These are phyloP conservation scores for Halcyon leucocephala DNA, from an alignment of 2,797 vertebrate species.

Conservation along the genomic window DNA sequence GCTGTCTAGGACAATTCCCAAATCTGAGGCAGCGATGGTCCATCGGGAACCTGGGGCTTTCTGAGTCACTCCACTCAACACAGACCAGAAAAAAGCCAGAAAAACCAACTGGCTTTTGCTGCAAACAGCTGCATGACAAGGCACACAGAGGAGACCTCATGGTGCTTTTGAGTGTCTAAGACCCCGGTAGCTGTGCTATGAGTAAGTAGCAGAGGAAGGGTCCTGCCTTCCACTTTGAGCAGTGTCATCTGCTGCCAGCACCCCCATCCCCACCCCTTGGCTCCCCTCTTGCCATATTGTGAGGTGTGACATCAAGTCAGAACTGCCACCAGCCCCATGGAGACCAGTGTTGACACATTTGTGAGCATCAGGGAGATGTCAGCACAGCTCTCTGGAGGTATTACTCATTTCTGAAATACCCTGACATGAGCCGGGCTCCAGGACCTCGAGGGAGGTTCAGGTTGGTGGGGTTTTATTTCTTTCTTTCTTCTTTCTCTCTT, in stretches of 20 bases:
- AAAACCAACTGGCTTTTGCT: background rate
- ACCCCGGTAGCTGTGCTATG: rapidly evolving
- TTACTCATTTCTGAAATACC: background rate
- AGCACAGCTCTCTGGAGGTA: background rate
- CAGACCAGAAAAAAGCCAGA: background rate
- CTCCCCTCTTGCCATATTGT: background rate
- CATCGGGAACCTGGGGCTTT: background rate
- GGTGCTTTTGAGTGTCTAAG: background rate
- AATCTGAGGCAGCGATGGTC: background rate
- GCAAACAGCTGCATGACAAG: background rate
- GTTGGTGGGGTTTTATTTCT: constrained; percentile 13
- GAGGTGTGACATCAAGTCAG: background rate
- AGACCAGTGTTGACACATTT: background rate
- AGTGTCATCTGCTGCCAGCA: background rate
- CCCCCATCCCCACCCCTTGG: rapidly evolving
- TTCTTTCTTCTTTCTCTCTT: background rate
- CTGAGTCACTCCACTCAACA: background rate
- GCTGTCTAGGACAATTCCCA: background rate
- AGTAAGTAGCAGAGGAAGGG: background rate
- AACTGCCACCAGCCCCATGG: background rate
- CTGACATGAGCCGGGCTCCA: rapidly evolving
- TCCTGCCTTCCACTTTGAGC: background rate
- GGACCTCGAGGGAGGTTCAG: background rate
- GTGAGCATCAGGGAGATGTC: background rate
- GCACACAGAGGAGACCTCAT: background rate